Conservation (phyloP, 2,888 invertebrate species). For the Piscicola geometra region DNA sequence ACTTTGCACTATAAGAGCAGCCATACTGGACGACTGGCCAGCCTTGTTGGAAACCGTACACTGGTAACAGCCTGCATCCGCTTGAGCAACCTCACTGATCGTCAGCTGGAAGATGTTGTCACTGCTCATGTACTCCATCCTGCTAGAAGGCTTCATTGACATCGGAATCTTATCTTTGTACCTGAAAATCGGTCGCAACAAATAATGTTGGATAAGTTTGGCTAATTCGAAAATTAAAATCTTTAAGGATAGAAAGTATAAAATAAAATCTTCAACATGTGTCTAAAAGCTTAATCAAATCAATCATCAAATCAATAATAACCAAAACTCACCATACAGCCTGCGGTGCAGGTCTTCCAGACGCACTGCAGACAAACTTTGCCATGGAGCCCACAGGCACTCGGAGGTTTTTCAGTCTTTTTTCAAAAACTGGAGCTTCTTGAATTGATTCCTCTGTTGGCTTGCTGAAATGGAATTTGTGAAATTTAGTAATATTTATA, state of each 20-base stretch:
- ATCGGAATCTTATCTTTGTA: conserved; percentile 30
- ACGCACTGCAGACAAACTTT: conserved; percentile 69
- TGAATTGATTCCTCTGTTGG: conserved; percentile 41
- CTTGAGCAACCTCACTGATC: conserved; percentile 9
- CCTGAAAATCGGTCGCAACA: conserved; percentile 13
- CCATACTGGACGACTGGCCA: conserved; percentile 28
- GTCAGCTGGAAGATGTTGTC: conserved; percentile 22
- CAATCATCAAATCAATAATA: background rate
- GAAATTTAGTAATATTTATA: background rate
- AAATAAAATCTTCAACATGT: no score
- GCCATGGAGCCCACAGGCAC: conserved; percentile 44
- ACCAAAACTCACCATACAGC: conserved; percentile 65
- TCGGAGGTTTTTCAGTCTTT: conserved; percentile 47
- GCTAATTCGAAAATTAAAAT: no score
- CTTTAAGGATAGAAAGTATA: no score
- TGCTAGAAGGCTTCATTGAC: background rate
- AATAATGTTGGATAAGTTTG: no score
- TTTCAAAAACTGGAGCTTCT: conserved; percentile 50
- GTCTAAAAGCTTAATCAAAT: no score
- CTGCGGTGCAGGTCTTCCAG: conserved; percentile 66
- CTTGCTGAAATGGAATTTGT: conserved; percentile 24
- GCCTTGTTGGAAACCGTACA: conserved; percentile 19
- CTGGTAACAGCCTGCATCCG: conserved; percentile 30
- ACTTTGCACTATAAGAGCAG: conserved; percentile 29
- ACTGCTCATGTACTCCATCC: background rate